phyloP scores from a whole-genome alignment of 2,888 invertebrate species.

The Pterostichus madidus region DNA sequence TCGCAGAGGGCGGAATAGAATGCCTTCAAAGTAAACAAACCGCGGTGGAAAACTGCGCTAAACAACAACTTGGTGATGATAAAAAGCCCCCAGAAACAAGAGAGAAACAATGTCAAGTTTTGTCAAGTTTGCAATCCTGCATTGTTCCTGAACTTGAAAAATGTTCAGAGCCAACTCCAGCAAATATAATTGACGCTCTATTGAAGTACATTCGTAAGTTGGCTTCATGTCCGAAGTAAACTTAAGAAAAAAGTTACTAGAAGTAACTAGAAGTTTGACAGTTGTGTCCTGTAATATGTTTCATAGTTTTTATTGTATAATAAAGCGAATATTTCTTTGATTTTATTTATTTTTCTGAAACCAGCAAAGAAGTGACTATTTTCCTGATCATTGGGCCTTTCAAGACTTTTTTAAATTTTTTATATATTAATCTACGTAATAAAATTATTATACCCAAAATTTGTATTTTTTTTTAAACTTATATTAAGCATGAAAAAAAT shows the following conservation, averaged over 20 bases:
- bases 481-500: too few relatives aligned
- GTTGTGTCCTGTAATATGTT: too few relatives aligned
- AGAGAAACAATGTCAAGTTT: background rate
- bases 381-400: too few relatives aligned
- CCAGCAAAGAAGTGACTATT: too few relatives aligned
- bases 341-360: too few relatives aligned
- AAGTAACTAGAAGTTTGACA: background rate
- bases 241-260: background rate
- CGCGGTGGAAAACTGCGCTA: conserved; percentile 75
- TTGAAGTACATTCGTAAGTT: conserved; percentile 4
- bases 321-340: too few relatives aligned
- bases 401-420: too few relatives aligned
- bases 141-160: conserved; percentile 82
- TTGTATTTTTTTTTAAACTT: too few relatives aligned
- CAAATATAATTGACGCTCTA: conserved; percentile 84
- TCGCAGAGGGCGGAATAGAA: conserved; percentile 79
- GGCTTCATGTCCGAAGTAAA: conserved; percentile 8
- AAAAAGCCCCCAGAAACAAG: background rate
- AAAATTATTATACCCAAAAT: too few relatives aligned
- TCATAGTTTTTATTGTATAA: too few relatives aligned
- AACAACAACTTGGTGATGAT: conserved; percentile 68
- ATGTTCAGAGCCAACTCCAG: conserved; percentile 87
- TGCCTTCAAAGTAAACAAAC: conserved; percentile 76
- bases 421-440: too few relatives aligned
- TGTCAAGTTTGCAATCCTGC: conserved; percentile 76